These are phyloP conservation scores for Charadrius vociferus DNA, from an alignment of 2,113 vertebrate species.

Conservation along the genomic window DNA sequence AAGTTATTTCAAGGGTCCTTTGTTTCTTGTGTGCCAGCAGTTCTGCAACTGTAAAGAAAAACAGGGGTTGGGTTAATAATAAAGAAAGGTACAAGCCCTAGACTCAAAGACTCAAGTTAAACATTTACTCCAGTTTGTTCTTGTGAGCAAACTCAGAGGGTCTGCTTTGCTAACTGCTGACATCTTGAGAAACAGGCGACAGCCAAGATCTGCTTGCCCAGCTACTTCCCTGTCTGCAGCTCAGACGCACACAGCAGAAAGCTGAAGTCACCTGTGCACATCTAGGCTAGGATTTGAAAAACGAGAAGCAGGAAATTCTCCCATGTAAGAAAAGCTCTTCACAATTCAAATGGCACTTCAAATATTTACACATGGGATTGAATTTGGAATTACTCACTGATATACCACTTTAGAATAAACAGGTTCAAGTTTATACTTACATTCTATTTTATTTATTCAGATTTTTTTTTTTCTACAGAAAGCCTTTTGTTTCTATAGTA, in stretches of 20 bases:
- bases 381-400: background rate
- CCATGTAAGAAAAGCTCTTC: background rate
- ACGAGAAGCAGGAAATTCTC: conserved; percentile 39
- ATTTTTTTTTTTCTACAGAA: background rate
- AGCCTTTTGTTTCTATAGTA: background rate
- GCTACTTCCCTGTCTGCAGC: background rate
- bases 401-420: background rate
- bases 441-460: background rate
- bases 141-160: conserved; percentile 42
- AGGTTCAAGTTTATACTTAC: background rate
- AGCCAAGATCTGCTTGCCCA: background rate
- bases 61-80: conserved; percentile 70
- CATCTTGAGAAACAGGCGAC: conserved; percentile 24
- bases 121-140: conserved; percentile 75
- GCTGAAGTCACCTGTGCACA: conserved; percentile 25
- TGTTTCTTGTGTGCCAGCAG: conserved; percentile 9
- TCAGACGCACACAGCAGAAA: background rate
- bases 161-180: conserved; percentile 48
- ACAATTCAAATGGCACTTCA: conserved; percentile 24
- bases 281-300: background rate
- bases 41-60: conserved; percentile 24
- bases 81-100: conserved; percentile 34
- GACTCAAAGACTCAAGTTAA: conserved; percentile 72
- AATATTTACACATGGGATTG: conserved; percentile 49
- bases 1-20: conserved; percentile 10